Conservation (phyloP, 92 coral and sea anemone genomes). For the Siderastrea siderea region DNA sequence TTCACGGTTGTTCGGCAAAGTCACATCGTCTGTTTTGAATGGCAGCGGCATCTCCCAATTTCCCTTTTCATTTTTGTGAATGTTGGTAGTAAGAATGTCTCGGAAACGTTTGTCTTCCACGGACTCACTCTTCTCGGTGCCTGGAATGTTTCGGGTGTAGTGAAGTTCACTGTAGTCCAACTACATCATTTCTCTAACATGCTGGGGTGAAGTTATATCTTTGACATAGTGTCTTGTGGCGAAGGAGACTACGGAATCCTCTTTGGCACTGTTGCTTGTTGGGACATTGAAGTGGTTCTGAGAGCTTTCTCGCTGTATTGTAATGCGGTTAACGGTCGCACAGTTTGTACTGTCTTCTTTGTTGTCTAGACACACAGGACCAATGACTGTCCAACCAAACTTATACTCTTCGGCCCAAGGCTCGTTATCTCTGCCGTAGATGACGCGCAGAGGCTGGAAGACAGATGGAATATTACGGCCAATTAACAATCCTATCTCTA, state of each 20-base stretch:
- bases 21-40: not conserved
- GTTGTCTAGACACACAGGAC: constrained; percentile 37
- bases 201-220: constrained; percentile 54
- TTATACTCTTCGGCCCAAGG: too few relatives aligned
- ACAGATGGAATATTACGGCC: too few relatives aligned
- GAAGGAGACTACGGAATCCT: constrained; percentile 34
- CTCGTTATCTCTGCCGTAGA: too few relatives aligned
- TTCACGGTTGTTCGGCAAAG: constrained; percentile 6
- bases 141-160: constrained; percentile 10
- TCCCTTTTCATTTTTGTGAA: constrained; percentile 18
- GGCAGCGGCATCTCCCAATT: constrained; percentile 73
- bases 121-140: constrained; percentile 19
- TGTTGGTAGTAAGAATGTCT: not conserved
- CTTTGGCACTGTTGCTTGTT: too few relatives aligned
- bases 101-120: constrained; percentile 29
- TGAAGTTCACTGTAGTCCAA: constrained; percentile 59
- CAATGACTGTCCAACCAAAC: constrained; percentile 45
- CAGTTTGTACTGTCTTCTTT: not conserved
- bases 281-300: not conserved
- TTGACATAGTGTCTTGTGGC: constrained; percentile 12
- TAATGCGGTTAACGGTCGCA: constrained; percentile 34
- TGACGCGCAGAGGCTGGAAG: too few relatives aligned
- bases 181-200: constrained; percentile 62
- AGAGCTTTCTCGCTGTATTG: not conserved
- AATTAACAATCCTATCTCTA: too few relatives aligned